Evolutionary conservation across 2,113 vertebrate genomes (phyloP).

Genomic region (Neoarius graeffei): DNA sequence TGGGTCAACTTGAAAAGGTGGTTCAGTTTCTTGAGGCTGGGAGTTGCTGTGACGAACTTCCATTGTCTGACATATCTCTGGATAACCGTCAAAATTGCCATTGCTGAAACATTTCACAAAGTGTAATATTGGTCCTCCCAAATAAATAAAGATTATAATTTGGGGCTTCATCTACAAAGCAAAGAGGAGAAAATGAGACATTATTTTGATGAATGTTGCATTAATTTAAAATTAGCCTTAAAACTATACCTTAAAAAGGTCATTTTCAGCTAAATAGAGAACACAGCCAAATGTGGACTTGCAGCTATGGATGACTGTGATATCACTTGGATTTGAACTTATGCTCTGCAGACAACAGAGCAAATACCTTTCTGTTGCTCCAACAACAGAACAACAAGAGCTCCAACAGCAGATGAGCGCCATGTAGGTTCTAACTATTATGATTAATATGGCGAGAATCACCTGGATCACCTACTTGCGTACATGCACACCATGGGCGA

Average conservation of each 20-base stretch:
- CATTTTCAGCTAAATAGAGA: background rate
- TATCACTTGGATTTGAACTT: background rate
- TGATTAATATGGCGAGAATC: background rate
- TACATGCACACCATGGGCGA: background rate
- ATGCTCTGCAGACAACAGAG: background rate
- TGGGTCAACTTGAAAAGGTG: conserved; percentile 18
- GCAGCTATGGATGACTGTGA: background rate
- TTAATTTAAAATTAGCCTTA: background rate
- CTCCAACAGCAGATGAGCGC: background rate
- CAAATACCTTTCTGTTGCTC: background rate
- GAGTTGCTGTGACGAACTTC: rapidly evolving
- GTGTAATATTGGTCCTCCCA: conserved; percentile 8
- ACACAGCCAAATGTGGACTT: background rate
- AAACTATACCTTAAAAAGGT: no score
- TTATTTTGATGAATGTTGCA: background rate
- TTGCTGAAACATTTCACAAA: conserved; percentile 20
- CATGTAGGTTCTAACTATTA: background rate
- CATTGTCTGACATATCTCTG: conserved; percentile 14
- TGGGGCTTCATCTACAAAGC: conserved; percentile 19
- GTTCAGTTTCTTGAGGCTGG: background rate
- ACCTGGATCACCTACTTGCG: no score
- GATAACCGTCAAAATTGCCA: background rate
- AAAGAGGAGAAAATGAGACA: background rate
- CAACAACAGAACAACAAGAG: background rate
- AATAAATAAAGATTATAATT: conserved; percentile 6